Evolutionary conservation across 2,797 vertebrate species (phyloP), one percentile per base, ranked within the genome.

Genomic region (Knipowitschia caucasica): DNA sequence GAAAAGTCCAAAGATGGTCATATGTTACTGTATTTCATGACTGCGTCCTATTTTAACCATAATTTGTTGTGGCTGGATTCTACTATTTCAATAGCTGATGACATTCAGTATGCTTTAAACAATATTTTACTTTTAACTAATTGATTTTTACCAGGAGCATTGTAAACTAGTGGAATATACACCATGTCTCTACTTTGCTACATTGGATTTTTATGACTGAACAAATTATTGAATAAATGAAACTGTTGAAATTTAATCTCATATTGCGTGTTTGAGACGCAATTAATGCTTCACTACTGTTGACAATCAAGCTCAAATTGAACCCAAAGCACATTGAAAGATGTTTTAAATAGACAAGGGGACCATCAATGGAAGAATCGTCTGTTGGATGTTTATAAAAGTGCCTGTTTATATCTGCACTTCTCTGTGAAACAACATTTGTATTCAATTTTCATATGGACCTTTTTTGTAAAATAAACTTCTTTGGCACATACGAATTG

Each of bases 321-420:
- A 44, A 44, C n/a, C 26, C 25, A 20, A 9, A 15, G 17, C 20
- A 56, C 4, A 18, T 34, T 39, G 15, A 20, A 44, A 59, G 7
- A 39, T 26, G 4, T 21, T 20, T 34, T 50, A 15, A 0, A 21
- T 21, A n/a, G 39, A 56, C 52, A 7, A 50, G 43, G 57, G 56
- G 77, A 74, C 69, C 68, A 77, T 62, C 46, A 14, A 34, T 40
- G 15, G 8, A 39, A 11, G 38, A 43, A 46, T 71, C 55, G 39
- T 27, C 7, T 44, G 14, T 26, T 24, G 40, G 40, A 26, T 26
- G 15, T 46, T 15, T 10, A 29, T 17, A 30, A 0, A 79, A 81
- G 81, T 84, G 80, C 81, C 81, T 83, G 57, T 34, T 66, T 73
- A 33, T 71, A 64, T 47, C 14, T 24, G 12, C 3, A 30, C 26